Percentiles rank a stretch among this genome's conserved stretches.
phyloP scores from a whole-genome alignment of 2,797 vertebrate species.

The Hoplostethus atlanticus region DNA sequence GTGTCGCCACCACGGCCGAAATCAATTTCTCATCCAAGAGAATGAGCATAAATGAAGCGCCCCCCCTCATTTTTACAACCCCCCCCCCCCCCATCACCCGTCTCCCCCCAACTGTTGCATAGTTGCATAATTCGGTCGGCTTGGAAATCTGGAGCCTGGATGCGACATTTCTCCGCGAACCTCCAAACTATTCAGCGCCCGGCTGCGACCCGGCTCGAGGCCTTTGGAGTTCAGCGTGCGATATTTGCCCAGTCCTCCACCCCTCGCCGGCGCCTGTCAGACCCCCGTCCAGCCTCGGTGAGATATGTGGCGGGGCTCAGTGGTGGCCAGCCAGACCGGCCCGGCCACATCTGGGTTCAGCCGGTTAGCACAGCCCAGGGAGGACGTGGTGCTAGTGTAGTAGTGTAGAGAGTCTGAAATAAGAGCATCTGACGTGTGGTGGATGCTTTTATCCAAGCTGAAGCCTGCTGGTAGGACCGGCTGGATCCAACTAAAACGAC shows the following conservation, averaged over 20 bases:
- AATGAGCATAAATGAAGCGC: slow-evolving; percentile 33
- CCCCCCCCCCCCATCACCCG: not conserved
- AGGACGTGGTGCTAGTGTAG: no score
- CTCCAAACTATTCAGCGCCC: slow-evolving; percentile 69
- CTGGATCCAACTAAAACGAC: slow-evolving; percentile 38
- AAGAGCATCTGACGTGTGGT: no score
- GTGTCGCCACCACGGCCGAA: slow-evolving; percentile 1
- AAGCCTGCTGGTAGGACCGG: no score
- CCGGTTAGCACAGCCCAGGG: not conserved
- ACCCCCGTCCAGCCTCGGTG: not conserved
- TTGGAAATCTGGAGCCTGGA: slow-evolving; percentile 64
- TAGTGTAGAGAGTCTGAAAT: no score
- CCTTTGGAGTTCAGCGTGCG: slow-evolving; percentile 68
- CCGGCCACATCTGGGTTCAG: slow-evolving; percentile 41
- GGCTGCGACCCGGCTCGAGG: slow-evolving; percentile 53
- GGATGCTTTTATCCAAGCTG: no score
- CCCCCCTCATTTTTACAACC: slow-evolving; percentile 9
- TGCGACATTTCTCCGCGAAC: slow-evolving; percentile 74
- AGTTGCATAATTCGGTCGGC: slow-evolving; percentile 27
- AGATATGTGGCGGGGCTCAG: no score
- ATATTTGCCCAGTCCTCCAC: slow-evolving; percentile 65
- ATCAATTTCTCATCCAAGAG: slow-evolving; percentile 15
- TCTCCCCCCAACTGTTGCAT: slow-evolving; percentile 43
- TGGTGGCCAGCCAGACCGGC: not conserved
- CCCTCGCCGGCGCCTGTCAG: slow-evolving; percentile 33